These are phyloP conservation scores for Atta texana DNA, from an alignment of 1,140 invertebrate species.

Conservation along the genomic window DNA sequence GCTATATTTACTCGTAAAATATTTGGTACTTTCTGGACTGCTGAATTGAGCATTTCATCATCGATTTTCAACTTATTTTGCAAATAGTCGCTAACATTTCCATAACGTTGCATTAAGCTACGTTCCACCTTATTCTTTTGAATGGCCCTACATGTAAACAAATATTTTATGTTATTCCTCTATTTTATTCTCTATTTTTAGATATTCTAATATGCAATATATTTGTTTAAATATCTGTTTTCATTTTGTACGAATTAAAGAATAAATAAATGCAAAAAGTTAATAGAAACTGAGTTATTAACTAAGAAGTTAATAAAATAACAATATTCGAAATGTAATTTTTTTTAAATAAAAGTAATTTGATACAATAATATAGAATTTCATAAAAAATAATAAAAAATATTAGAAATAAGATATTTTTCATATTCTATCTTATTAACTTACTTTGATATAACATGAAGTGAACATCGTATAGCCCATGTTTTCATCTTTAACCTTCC, in stretches of 20 bases:
- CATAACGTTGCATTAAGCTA: not conserved
- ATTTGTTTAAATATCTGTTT: not conserved
- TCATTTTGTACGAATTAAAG: not conserved
- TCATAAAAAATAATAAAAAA: not conserved
- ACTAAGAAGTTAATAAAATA: not conserved
- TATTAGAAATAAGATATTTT: not conserved
- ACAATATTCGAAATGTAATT: not conserved
- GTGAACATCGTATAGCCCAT: conserved; percentile 46
- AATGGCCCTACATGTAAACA: conserved; percentile 1
- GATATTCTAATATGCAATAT: not conserved
- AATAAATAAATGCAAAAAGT: not conserved
- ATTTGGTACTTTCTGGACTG: not conserved
- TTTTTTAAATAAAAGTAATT: not conserved
- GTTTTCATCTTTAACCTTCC: conserved; percentile 18
- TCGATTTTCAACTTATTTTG: conserved; percentile 28
- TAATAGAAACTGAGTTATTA: not conserved
- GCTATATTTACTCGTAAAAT: conserved; percentile 5
- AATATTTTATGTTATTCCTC: not conserved
- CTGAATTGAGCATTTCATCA: not conserved
- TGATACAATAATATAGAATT: not conserved
- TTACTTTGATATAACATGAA: conserved; percentile 33
- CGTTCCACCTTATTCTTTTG: conserved; percentile 9
- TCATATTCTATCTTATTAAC: not conserved
- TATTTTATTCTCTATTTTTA: not conserved
- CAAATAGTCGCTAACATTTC: conserved; percentile 27